Percentiles rank a stretch among this genome's conserved stretches.
Evolutionary conservation across 2,113 vertebrate genomes (phyloP).

Genomic region (Chaetops frenatus): DNA sequence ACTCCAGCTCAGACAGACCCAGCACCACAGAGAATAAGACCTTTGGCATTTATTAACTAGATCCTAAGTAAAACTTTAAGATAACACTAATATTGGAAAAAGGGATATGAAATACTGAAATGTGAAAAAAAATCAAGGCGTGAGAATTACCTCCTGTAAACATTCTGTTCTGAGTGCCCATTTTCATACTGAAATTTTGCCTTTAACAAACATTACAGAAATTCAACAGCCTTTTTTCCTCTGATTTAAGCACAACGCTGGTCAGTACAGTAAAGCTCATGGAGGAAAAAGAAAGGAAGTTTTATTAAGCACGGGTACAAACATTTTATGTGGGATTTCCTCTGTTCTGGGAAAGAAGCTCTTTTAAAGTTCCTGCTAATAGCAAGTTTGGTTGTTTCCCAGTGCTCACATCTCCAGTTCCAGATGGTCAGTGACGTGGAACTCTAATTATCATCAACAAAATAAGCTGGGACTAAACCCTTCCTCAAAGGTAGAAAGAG

Average conservation of each 20-base stretch:
- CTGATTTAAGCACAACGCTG: background rate
- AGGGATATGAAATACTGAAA: background rate
- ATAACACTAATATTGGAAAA: background rate
- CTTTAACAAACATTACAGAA: background rate
- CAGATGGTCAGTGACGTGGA: conserved; percentile 53
- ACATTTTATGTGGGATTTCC: background rate
- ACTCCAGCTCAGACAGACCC: background rate
- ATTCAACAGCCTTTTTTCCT: background rate
- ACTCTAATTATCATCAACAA: conserved; percentile 44
- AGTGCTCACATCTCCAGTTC: conserved; percentile 22
- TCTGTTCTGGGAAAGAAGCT: background rate
- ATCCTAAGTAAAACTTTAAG: background rate
- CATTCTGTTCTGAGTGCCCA: background rate
- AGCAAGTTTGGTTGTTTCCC: conserved; percentile 39
- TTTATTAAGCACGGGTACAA: background rate
- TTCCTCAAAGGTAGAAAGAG: conserved; percentile 54
- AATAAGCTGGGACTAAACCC: conserved; percentile 43
- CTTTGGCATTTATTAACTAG: background rate
- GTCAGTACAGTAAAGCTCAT: background rate
- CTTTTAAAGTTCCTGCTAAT: conserved; percentile 21
- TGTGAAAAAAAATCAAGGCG: background rate
- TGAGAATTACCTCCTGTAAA: background rate
- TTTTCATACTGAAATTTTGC: conserved; percentile 13
- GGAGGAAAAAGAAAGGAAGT: background rate
- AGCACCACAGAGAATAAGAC: background rate